These are phyloP conservation scores for Brassicogethes aeneus DNA, from an alignment of 2,888 invertebrate species.

Conservation along the genomic window DNA sequence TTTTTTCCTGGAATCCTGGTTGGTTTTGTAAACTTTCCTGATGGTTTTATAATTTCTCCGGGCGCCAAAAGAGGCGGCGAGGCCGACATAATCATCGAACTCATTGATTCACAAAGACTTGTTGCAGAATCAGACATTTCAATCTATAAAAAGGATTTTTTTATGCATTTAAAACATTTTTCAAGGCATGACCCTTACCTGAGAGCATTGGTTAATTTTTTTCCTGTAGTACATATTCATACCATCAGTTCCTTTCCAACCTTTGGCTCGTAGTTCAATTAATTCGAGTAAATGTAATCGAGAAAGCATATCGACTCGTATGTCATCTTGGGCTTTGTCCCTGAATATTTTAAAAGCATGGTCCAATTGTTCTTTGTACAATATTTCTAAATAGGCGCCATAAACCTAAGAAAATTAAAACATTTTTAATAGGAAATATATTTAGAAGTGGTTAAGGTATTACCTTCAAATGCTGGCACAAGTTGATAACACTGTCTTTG, in stretches of 20 bases:
- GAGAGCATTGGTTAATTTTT: constrained; percentile 34
- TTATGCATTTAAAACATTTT: neutral
- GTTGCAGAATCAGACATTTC: constrained; percentile 34
- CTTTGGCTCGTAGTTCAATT: constrained; percentile 85
- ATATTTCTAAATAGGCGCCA: constrained; percentile 71
- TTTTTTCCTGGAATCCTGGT: constrained; percentile 88
- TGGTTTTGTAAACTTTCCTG: constrained; percentile 81
- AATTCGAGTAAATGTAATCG: constrained; percentile 84
- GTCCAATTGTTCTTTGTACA: constrained; percentile 80
- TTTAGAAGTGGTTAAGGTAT: neutral
- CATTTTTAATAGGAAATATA: neutral
- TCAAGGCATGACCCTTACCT: constrained; percentile 19
- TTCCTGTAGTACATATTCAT: constrained; percentile 78
- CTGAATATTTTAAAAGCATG: constrained; percentile 78
- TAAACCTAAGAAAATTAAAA: constrained; percentile 38
- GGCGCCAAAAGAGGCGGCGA: constrained; percentile 58
- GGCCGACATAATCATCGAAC: constrained; percentile 47
- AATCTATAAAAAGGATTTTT: constrained; percentile 20
- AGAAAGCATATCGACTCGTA: constrained; percentile 75
- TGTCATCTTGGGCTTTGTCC: constrained; percentile 83
- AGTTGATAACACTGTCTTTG: constrained; percentile 64
- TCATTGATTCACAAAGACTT: constrained; percentile 43
- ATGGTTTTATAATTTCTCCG: constrained; percentile 79
- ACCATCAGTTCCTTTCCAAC: constrained; percentile 80
- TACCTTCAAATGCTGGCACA: constrained; percentile 74